Conservation (phyloP, 1,140 invertebrate genomes). For the Ostrea denselamellosa region DNA sequence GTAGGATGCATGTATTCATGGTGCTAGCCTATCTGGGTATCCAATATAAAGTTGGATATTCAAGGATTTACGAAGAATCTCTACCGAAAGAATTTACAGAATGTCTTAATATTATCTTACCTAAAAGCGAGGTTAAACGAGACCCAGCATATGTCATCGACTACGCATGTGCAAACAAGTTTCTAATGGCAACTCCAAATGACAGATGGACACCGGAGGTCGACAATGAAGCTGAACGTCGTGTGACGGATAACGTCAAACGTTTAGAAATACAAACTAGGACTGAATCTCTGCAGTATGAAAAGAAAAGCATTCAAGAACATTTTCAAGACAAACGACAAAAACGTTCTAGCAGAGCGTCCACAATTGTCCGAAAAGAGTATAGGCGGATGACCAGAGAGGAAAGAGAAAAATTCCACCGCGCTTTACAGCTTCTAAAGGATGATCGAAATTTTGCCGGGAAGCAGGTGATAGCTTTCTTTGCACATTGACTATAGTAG, state of each 20-base stretch:
- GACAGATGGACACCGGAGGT: slow-evolving; percentile 19
- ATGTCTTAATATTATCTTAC: neutral
- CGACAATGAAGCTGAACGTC: neutral
- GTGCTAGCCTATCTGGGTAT: neutral
- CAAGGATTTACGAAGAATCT: slow-evolving; percentile 15
- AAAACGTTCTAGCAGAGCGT: neutral
- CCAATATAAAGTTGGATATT: neutral
- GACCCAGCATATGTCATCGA: slow-evolving; percentile 11
- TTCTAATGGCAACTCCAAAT: neutral
- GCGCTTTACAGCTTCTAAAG: slow-evolving; percentile 75
- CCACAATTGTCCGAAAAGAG: slow-evolving; percentile 66
- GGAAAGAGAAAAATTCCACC: slow-evolving; percentile 71
- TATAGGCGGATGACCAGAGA: slow-evolving; percentile 73
- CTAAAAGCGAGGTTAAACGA: neutral
- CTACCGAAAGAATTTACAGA: slow-evolving; percentile 4
- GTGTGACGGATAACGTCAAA: neutral
- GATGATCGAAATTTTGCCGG: slow-evolving; percentile 66
- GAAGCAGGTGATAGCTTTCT: neutral
- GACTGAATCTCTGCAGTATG: neutral
- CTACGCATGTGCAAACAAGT: slow-evolving; percentile 33
- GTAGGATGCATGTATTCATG: neutral
- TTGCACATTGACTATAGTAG: neutral
- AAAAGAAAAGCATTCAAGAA: neutral
- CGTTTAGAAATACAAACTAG: neutral
- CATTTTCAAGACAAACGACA: neutral